Evolutionary conservation across 2,113 vertebrate genomes (phyloP).

Genomic region (Rhynchomys soricoides): DNA sequence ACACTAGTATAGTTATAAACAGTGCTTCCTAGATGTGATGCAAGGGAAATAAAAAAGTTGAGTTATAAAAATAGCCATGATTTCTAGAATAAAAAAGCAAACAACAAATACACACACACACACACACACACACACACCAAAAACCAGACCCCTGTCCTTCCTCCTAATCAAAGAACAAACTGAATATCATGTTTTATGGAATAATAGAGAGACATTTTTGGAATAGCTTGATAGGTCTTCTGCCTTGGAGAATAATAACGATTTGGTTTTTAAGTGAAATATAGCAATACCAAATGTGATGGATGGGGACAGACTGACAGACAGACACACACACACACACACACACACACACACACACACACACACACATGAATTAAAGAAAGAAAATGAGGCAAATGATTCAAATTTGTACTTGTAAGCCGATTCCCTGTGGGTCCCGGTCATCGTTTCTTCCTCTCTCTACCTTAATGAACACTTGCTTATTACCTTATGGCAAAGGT

Average conservation of each 20-base stretch:
- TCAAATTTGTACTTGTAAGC: conserved; percentile 73
- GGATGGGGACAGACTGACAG: too few species aligned
- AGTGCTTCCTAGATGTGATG: conserved; percentile 87
- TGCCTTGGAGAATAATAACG: conserved; percentile 41
- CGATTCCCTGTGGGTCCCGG: conserved; percentile 79
- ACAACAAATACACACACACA: conserved; percentile 75
- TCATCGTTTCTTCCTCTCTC: conserved; percentile 82
- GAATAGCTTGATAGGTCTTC: conserved; percentile 7
- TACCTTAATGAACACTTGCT: conserved; percentile 75
- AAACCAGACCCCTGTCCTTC: neutral
- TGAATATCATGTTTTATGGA: neutral
- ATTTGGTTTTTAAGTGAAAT: conserved; percentile 20
- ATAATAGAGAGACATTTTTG: neutral
- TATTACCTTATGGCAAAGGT: conserved; percentile 78
- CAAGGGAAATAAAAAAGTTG: conserved; percentile 83
- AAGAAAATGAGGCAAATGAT: too few species aligned
- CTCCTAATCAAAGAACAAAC: conserved; percentile 43
- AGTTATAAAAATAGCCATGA: conserved; percentile 85
- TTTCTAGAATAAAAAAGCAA: conserved; percentile 78
- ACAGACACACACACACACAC: too few species aligned
- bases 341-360: too few species aligned
- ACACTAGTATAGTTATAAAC: conserved; percentile 85
- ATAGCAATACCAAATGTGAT: neutral
- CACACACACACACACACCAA: too few species aligned
- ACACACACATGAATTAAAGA: too few species aligned